Base-by-base conservation (phyloP, 2,888 invertebrate genomes). In the Allygus modestus region DNA sequence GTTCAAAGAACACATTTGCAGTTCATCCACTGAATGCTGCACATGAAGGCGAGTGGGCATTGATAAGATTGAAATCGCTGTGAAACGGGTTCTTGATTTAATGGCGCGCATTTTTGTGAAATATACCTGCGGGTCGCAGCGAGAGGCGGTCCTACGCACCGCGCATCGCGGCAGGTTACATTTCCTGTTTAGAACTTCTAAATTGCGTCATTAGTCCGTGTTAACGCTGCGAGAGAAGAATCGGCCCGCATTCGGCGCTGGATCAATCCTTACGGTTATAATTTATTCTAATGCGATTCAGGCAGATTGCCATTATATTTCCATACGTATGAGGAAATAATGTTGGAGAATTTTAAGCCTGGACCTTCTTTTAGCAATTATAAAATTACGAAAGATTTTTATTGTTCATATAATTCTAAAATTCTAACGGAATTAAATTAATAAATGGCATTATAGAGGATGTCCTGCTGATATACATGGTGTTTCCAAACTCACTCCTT, bases 71-170 rank as follows among this genome's bases (percentile, higher is more conserved):
- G 17, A 15, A 5, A 65, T 65, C 65, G 11, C 65, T 28, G 20
- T 54, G 23, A 23, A 54, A 65, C 65, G 26, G 65, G 26, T 65
- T 65, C 17, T 58, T 65, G 65, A 65, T 65, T 65, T 65, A 65
- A 17, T 2, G 65, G 26, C 17, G 65, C 65, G 65, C 65, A 31
- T 65, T 65, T 54, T 65, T 26, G 31, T 65, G 15, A 65, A 65
- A 65, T 65, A 65, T 28, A 65, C 65, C 28, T 28, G 28, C 31
- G 65, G 31, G 65, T 65, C 26, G 65, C 17, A n/a, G 31, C 65
- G 23, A 28, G 65, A 31, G 58, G 23, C 23, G 58, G 58, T 15
- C 46, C 46, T 31, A 31, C 28, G 28, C 28, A 28, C 26, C 12
- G 65, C 65, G 26, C 28, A 28, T 28, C 28, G 28, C 65, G 17